Conservation (phyloP, 2,113 vertebrate species). For the Aegypius monachus region DNA sequence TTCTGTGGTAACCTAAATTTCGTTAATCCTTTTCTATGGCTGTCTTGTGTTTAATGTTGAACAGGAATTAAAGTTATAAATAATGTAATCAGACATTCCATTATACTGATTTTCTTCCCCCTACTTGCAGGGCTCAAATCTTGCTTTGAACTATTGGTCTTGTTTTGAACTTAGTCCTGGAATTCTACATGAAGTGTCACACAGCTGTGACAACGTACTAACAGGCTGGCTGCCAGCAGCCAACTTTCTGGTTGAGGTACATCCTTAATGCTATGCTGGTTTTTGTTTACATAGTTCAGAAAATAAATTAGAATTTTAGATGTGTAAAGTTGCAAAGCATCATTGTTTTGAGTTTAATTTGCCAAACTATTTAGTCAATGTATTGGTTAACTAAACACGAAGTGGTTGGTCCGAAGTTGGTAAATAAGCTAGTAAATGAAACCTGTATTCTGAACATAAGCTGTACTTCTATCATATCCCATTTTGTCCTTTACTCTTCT, state of each 20-base stretch:
- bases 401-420: neutral
- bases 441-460: neutral
- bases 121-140: neutral
- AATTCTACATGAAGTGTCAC: neutral
- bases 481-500: neutral
- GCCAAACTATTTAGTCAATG: neutral
- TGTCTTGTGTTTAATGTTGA: neutral
- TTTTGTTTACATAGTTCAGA: neutral
- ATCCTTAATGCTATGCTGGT: neutral
- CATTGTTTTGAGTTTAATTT: neutral
- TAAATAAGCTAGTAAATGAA: neutral
- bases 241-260: neutral
- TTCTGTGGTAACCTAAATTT: conserved; percentile 22
- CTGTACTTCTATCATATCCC: neutral
- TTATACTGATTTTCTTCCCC: neutral
- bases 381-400: neutral
- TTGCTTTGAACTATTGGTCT: neutral
- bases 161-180: neutral
- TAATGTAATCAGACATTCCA: neutral
- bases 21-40: neutral
- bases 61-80: neutral
- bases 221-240: neutral
- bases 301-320: neutral
- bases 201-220: neutral
- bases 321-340: neutral